These are phyloP conservation scores for Hestina assimilis DNA, from an alignment of 1,140 invertebrate genomes.

Conservation along the genomic window DNA sequence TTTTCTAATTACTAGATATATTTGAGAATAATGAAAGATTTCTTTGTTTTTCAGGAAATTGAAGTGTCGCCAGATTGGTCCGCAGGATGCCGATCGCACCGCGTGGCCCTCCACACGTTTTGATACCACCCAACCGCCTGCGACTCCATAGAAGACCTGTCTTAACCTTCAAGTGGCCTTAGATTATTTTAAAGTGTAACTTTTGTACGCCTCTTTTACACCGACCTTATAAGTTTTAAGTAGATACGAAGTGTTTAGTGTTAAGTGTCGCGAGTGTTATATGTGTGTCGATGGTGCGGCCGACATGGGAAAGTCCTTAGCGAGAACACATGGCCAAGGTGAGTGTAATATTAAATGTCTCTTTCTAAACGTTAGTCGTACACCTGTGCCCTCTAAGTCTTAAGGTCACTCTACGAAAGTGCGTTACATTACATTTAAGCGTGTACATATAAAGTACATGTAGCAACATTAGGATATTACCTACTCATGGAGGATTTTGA, in stretches of 20 bases:
- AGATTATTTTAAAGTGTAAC: conserved; percentile 68
- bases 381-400: conserved; percentile 39
- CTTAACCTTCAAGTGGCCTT: conserved; percentile 71
- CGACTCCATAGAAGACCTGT: conserved; percentile 66
- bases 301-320: conserved; percentile 79
- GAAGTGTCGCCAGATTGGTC: conserved; percentile 43
- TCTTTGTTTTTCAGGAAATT: neutral
- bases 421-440: neutral
- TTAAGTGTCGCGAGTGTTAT: conserved; percentile 61
- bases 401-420: conserved; percentile 26
- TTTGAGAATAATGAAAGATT: neutral
- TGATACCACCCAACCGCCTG: conserved; percentile 52
- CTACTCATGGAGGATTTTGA: too few relatives aligned
- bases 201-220: conserved; percentile 75
- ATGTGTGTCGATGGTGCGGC: conserved; percentile 74
- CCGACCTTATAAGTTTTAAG: conserved; percentile 63
- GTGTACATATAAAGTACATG: too few relatives aligned
- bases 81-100: conserved; percentile 72
- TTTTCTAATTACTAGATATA: too few relatives aligned
- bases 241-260: conserved; percentile 57
- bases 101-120: conserved; percentile 61
- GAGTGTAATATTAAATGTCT: conserved; percentile 41
- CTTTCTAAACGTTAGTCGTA: conserved; percentile 14
- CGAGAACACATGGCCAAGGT: conserved; percentile 79
- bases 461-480: too few relatives aligned